phyloP scores from a whole-genome alignment of 1,140 invertebrate genomes.

The Drosophila triauraria region DNA sequence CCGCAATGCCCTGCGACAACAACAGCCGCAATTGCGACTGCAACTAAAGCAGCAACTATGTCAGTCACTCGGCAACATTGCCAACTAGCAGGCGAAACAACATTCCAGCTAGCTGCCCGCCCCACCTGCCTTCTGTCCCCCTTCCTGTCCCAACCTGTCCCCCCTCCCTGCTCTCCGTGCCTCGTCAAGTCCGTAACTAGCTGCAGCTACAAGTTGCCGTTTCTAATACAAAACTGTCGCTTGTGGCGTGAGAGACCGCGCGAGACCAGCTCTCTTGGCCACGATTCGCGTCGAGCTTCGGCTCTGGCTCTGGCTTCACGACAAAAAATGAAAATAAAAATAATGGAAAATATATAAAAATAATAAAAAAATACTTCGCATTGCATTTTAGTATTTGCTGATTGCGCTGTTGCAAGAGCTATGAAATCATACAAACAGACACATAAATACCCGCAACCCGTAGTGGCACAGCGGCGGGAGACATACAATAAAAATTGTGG shows the following conservation, averaged over 20 bases:
- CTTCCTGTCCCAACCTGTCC: not conserved
- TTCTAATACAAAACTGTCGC: conserved; percentile 82
- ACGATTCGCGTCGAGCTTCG: conserved; percentile 25
- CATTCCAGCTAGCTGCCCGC: conserved; percentile 69
- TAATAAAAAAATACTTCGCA: conserved; percentile 64
- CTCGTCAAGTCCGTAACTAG: conserved; percentile 69
- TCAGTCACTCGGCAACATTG: conserved; percentile 79
- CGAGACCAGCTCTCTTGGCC: conserved; percentile 39
- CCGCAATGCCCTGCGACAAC: conserved; percentile 52
- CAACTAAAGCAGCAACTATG: conserved; percentile 69
- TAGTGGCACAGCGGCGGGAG: conserved; percentile 34
- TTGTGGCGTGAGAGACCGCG: conserved; percentile 75
- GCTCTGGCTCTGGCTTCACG: not conserved
- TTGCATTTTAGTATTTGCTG: conserved; percentile 72
- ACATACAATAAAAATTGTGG: conserved; percentile 56
- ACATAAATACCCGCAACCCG: conserved; percentile 41
- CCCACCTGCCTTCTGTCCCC: conserved; percentile 4
- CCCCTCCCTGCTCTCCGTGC: not conserved
- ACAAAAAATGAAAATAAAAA: conserved; percentile 44
- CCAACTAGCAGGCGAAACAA: conserved; percentile 77
- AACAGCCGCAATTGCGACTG: conserved; percentile 39
- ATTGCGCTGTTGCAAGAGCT: conserved; percentile 66
- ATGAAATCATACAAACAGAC: conserved; percentile 66
- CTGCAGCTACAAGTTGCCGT: conserved; percentile 78
- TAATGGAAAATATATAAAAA: conserved; percentile 32